These are phyloP conservation scores for Drosophila takahashii DNA, from an alignment of 1,140 invertebrate genomes.

Conservation along the genomic window DNA sequence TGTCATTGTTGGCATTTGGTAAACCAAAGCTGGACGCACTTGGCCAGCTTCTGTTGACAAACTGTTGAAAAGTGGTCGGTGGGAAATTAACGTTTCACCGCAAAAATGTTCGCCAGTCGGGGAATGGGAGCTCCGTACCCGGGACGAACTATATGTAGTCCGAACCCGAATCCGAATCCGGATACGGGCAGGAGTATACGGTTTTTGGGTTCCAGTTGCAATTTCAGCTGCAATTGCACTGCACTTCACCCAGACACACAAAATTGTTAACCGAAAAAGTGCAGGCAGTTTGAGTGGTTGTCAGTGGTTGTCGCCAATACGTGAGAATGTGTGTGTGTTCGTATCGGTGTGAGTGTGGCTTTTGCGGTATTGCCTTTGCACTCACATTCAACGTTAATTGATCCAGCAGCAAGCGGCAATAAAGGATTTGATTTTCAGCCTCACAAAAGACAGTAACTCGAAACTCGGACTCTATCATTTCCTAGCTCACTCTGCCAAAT, in stretches of 20 bases:
- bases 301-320: conserved; percentile 65
- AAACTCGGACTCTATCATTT: conserved; percentile 66
- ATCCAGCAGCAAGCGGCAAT: conserved; percentile 81
- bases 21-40: conserved; percentile 48
- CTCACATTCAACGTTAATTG: conserved; percentile 81
- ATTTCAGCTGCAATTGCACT: conserved; percentile 70
- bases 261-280: conserved; percentile 80
- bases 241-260: conserved; percentile 60
- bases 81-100: conserved; percentile 81
- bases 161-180: conserved; percentile 3
- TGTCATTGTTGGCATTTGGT: conserved; percentile 48
- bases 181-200: neutral
- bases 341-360: conserved; percentile 51
- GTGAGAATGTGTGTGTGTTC: conserved; percentile 6
- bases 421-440: conserved; percentile 81
- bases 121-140: neutral
- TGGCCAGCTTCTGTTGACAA: conserved; percentile 59
- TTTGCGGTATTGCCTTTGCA: conserved; percentile 77
- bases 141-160: conserved; percentile 10
- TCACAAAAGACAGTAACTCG: conserved; percentile 70
- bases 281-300: conserved; percentile 78
- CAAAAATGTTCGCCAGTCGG: conserved; percentile 65
- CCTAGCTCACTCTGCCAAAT: conserved; percentile 23
- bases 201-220: conserved; percentile 44
- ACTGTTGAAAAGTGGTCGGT: conserved; percentile 79